phyloP scores from a whole-genome alignment of 2,797 vertebrate species.

The Falco naumanni region DNA sequence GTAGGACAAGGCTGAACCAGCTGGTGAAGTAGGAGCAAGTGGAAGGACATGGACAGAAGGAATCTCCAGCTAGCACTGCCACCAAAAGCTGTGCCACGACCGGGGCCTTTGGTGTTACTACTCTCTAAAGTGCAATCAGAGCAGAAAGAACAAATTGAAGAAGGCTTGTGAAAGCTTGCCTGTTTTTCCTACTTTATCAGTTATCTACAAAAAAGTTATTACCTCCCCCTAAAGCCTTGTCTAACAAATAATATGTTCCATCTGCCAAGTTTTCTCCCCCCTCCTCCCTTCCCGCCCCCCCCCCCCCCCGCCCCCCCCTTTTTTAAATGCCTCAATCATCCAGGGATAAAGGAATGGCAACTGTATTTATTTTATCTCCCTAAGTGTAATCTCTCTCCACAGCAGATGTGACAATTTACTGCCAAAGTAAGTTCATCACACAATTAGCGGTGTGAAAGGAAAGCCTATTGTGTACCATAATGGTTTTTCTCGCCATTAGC shows the following conservation, averaged over 20 bases:
- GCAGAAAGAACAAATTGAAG: neutral
- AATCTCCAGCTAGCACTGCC: neutral
- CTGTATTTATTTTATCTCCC: constrained; percentile 74
- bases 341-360: constrained; percentile 44
- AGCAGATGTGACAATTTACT: constrained; percentile 78
- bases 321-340: constrained; percentile 7
- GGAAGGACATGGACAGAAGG: neutral
- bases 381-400: constrained; percentile 66
- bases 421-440: constrained; percentile 73
- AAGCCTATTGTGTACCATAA: constrained; percentile 72
- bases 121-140: neutral
- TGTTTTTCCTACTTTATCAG: neutral
- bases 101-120: rapidly evolving
- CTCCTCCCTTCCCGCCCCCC: no score
- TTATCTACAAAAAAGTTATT: neutral
- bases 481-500: constrained; percentile 76
- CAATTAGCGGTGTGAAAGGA: constrained; percentile 79
- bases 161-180: neutral
- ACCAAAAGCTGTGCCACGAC: rapidly evolving
- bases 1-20: neutral
- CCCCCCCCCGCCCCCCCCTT: neutral
- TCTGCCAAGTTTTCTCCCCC: neutral
- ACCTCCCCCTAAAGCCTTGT: neutral
- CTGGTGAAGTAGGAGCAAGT: neutral
- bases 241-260: neutral